A percentile compares a stretch with the other conserved stretches of the same genome.
Evolutionary conservation across 2,888 invertebrate species (phyloP).

Genomic region (Anoplius nigerrimus): DNA sequence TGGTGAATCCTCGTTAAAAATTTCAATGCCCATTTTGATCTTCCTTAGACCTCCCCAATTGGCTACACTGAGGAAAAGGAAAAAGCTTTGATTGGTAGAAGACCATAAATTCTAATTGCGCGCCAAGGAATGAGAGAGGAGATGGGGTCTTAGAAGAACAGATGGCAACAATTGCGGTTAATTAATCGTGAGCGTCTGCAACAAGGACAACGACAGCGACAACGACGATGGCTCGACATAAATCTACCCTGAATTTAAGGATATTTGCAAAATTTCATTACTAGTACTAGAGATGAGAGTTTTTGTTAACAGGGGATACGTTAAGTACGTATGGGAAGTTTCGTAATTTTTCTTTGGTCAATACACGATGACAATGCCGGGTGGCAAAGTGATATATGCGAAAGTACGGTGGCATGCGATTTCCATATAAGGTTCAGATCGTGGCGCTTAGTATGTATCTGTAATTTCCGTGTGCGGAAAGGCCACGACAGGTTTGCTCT

Average conservation of each 20-base stretch:
- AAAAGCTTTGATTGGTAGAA: conserved; percentile 27
- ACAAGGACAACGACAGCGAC: not conserved
- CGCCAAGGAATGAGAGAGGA: conserved; percentile 36
- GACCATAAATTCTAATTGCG: conserved; percentile 63
- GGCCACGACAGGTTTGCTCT: conserved; percentile 37
- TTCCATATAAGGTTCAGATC: conserved; percentile 56
- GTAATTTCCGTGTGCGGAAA: conserved; percentile 65
- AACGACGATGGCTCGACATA: too few relatives aligned
- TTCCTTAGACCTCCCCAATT: too few relatives aligned
- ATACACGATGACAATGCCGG: too few relatives aligned
- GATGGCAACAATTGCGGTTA: conserved; percentile 64
- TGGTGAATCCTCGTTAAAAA: too few relatives aligned
- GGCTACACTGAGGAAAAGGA: too few relatives aligned
- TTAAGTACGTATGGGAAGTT: too few relatives aligned
- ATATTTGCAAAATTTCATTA: too few relatives aligned
- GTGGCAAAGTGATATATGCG: conserved; percentile 14
- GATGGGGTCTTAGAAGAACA: conserved; percentile 57
- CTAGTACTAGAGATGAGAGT: too few relatives aligned
- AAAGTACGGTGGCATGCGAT: conserved; percentile 41
- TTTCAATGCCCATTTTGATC: too few relatives aligned
- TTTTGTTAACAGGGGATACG: too few relatives aligned
- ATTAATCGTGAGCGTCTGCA: conserved; percentile 56
- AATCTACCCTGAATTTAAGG: too few relatives aligned
- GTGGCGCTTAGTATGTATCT: conserved; percentile 61
- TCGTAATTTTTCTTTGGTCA: too few relatives aligned